Conservation (phyloP, 2,888 invertebrate genomes). For the Adelphocoris suturalis region DNA sequence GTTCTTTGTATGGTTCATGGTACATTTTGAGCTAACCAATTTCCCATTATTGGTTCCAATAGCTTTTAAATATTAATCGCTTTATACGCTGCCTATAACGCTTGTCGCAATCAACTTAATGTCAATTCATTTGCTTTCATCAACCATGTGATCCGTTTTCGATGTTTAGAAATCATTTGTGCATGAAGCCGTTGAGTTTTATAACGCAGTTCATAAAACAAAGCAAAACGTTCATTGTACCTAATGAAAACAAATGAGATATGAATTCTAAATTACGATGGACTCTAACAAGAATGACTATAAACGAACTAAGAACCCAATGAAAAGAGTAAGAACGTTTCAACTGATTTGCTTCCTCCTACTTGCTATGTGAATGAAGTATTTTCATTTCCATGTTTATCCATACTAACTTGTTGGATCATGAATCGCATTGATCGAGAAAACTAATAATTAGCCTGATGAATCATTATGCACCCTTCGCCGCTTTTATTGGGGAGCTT, state of each 20-base stretch:
- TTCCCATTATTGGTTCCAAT: neutral
- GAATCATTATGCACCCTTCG: constrained; percentile 46
- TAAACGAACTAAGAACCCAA: too few species aligned
- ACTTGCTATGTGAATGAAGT: constrained; percentile 21
- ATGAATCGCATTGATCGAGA: constrained; percentile 52
- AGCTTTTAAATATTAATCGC: constrained; percentile 27
- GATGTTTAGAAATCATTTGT: constrained; percentile 39
- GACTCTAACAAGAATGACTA: too few species aligned
- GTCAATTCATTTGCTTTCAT: constrained; percentile 51
- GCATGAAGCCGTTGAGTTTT: constrained; percentile 44
- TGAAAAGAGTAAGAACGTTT: too few species aligned
- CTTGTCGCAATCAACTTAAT: constrained; percentile 45
- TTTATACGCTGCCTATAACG: constrained; percentile 58
- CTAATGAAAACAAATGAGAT: neutral
- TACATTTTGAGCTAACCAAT: neutral
- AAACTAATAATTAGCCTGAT: constrained; percentile 40
- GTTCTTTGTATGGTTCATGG: constrained; percentile 16
- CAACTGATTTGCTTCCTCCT: constrained; percentile 13
- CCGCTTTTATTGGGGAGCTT: constrained; percentile 64
- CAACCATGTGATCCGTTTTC: constrained; percentile 30
- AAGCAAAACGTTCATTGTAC: neutral
- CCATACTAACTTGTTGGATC: constrained; percentile 47
- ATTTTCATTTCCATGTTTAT: constrained; percentile 16
- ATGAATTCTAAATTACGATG: neutral
- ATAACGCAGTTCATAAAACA: neutral